Evolutionary conservation across 30 jellyfish, hydroid and myxozoan genomes (phyloP), one percentile per base, ranked within the genome.

Genomic region (Turritopsis rubra): DNA sequence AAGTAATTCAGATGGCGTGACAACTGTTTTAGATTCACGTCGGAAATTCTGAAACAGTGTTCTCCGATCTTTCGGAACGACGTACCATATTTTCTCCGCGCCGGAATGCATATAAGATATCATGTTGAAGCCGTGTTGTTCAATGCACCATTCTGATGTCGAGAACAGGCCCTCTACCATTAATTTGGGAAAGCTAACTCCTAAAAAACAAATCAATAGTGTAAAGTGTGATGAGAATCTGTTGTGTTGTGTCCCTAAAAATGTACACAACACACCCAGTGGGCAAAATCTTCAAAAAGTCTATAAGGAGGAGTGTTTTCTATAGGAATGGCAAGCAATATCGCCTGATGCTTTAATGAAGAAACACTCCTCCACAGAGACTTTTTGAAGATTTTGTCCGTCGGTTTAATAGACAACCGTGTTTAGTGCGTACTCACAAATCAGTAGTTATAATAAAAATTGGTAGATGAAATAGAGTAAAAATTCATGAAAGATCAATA

Each of bases 81-180:
- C 85, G 68, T 82, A 82, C 88, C 88, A 82, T 13, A 82, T 82
- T 72, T 82, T 82, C n/a, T 82, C 83, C 16, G 88, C 9, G 18
- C 88, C 88, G 16, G 81, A 60, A 82, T 66, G 88, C 66, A 82
- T 66, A 28, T 82, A 82, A 1, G 88, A 82, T 8, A 82, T 20
- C 21, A 52, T 82, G 52, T 82, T 21, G 73, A 82, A 82, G 24
- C 82, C 84, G 52, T 81, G 29, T 53, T 52, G 21, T 21, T 82
- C 80, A 25, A 23, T 41, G 13, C 27, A 22, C 88, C 88, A 82
- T 66, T 71, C 75, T 25, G 83, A 65, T 18, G 86, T 25, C 20
- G 85, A 82, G 53, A 82, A 82, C 0, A 82, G n/a, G 31, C 88
- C 72, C 28, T 82, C 88, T 21, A 24, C 5, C n/a, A 24, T 29